A percentile compares a stretch with the other conserved stretches of the same genome.
Conservation (phyloP, 2,888 invertebrate species). For the Tolmerus cingulatus region DNA sequence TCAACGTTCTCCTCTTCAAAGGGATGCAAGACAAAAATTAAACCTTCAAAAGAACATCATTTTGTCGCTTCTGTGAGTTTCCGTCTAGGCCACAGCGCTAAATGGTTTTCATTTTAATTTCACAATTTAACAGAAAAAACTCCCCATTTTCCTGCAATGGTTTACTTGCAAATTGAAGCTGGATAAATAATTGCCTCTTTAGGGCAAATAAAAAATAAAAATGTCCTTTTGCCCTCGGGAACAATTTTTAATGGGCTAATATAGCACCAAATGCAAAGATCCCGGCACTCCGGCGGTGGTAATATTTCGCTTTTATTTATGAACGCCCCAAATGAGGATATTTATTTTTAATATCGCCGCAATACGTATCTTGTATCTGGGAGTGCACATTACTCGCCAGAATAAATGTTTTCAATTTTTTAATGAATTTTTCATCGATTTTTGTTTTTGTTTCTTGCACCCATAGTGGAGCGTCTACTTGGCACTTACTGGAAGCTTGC, state of each 20-base stretch:
- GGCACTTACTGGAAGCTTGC: not conserved
- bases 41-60: not conserved
- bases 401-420: slow-evolving; percentile 12
- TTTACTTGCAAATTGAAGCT: slow-evolving; percentile 15
- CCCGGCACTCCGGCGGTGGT: not conserved
- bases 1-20: not conserved
- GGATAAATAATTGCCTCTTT: slow-evolving; percentile 29
- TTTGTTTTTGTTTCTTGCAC: not conserved
- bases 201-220: slow-evolving; percentile 8
- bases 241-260: slow-evolving; percentile 22
- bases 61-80: not conserved
- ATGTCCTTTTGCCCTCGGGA: slow-evolving; percentile 1
- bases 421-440: slow-evolving; percentile 23
- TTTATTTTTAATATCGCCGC: slow-evolving; percentile 6
- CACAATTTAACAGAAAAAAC: not conserved
- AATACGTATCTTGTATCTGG: not conserved
- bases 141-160: not conserved
- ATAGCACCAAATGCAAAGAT: not conserved
- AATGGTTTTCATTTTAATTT: not conserved
- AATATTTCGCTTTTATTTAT: slow-evolving; percentile 10
- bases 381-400: not conserved
- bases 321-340: slow-evolving; percentile 16
- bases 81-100: not conserved
- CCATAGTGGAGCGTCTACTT: not conserved
- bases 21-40: not conserved